Base-by-base conservation (phyloP, 2,888 invertebrate species). In the Sarcophaga carnaria region DNA sequence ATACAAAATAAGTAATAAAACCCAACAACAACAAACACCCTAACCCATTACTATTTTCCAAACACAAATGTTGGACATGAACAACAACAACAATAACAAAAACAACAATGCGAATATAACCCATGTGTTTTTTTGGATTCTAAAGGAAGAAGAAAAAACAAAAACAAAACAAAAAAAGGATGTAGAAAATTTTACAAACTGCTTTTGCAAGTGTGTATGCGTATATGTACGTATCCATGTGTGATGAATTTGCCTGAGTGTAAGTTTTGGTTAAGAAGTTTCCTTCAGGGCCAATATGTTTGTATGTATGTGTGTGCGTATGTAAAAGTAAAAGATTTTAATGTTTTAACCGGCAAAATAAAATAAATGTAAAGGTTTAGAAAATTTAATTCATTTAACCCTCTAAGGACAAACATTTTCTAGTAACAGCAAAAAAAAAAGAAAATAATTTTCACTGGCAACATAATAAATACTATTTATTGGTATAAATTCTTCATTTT, bases 341-440 rank as follows among this genome's bases (percentile, higher is more conserved):
- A 90, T 91, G 91, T 91, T 78, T 62, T 91, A 92, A 91, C 92
- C 92, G 91, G 90, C 91, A 90, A 84, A 54, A 87, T 84, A 81
- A 71, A 75, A 10, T 10, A 80, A 62, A 66, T 54, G 54, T 27
- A 17, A 49, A 62, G 37, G 8, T 20, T n/a, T 72, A 69, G 14
- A n/a, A 37, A 71, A 79, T 74, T 37, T 37, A 37, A 74, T 79
- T 47, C 12, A 64, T 14, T 76, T 83, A 79, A 80, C 74, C 62
- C 83, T 59, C 60, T 66, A 37, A 37, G 59, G 45, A 12, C 45
- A 1, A n/a, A 20, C 8, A 37, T 10, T 37, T 22, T 22, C 1
- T 22, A 22, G 22, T 22, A 1, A 22, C 22, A 22, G 1, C 22
- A 22, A 22, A 22, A 1, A 22, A 20, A 22, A 22, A 22, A 22